Evolutionary conservation across 2,113 vertebrate species (phyloP), one percentile per base, ranked within the genome.

Genomic region (Alethe diademata): DNA sequence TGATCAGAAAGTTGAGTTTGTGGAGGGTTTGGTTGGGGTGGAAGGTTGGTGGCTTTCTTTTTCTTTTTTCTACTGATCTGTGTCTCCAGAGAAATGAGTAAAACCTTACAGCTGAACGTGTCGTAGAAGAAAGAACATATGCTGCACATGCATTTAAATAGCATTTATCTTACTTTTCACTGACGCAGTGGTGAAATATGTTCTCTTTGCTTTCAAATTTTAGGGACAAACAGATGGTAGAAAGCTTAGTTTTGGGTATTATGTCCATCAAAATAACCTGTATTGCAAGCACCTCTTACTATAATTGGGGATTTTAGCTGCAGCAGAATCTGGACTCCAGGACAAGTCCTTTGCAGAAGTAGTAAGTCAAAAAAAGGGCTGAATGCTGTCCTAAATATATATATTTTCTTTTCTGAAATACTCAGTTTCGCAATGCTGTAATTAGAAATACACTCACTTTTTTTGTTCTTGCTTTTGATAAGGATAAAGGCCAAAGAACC

Each of bases 251-350:
- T 97, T 97, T 36, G 96, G 96, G 95, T 96, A 97, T 97, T 96
- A 97, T 80, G 97, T 97, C 98, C 97, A 97, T 97, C 97, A 97
- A 97, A 98, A 97, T 96, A 96, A 97, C 96, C 96, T 95, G 78
- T 90, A 71, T 94, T 92, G 57, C 88, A 88, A 95, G 94, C 91
- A 91, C 93, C 94, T 95, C 81, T 93, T 93, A 81, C 92, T 97
- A 78, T 95, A 97, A 97, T 97, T 97, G 97, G 97, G 78, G 62
- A 86, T 86, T 95, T 93, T 86, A 93, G 47, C 28, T 82, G 90
- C 79, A 80, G 48, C 31, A 73, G 94, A 96, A 73, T 97, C 91
- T 97, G 94, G 91, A 74, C 86, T 94, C 78, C 54, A 86, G 58
- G 87, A 97, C 97, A 84, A 95, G 74, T 81, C 69, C 35, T 72